These are phyloP conservation scores for Spinus pinus DNA, from an alignment of 2,797 vertebrate species.

Conservation along the genomic window DNA sequence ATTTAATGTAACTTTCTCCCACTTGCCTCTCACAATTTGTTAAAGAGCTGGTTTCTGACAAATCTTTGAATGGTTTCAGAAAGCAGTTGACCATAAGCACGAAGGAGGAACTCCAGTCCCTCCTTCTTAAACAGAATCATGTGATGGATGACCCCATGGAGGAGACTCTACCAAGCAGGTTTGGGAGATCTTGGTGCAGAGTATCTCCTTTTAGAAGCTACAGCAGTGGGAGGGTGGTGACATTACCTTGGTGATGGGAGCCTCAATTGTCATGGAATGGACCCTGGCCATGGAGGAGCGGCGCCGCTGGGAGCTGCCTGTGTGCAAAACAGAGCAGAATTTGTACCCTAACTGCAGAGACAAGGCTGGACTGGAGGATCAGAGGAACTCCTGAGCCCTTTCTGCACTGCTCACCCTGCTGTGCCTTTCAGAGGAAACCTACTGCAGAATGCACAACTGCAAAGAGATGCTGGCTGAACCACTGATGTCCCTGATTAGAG, in stretches of 20 bases:
- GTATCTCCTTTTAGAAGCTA: background rate
- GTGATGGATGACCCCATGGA: background rate
- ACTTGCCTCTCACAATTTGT: background rate
- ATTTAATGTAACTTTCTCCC: background rate
- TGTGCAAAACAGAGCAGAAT: background rate
- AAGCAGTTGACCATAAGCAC: background rate
- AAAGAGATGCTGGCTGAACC: background rate
- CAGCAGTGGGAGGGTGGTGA: background rate
- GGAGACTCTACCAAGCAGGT: background rate
- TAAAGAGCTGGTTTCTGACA: background rate
- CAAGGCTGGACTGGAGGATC: background rate
- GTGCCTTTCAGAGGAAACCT: background rate
- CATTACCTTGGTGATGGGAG: slow-evolving; percentile 96
- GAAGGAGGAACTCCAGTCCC: background rate
- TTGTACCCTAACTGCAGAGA: background rate
- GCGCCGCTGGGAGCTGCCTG: slow-evolving; percentile 91
- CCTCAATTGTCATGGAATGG: slow-evolving; percentile 98
- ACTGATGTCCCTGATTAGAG: background rate
- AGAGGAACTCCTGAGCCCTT: background rate
- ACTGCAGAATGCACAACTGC: background rate
- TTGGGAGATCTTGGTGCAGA: background rate
- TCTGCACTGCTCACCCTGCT: background rate
- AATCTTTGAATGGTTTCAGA: background rate
- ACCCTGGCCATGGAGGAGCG: slow-evolving; percentile 97
- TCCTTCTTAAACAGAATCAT: background rate